Percentiles rank a stretch among this genome's conserved stretches.
phyloP scores from a whole-genome alignment of 1,140 invertebrate species.

The Myzus persicae region DNA sequence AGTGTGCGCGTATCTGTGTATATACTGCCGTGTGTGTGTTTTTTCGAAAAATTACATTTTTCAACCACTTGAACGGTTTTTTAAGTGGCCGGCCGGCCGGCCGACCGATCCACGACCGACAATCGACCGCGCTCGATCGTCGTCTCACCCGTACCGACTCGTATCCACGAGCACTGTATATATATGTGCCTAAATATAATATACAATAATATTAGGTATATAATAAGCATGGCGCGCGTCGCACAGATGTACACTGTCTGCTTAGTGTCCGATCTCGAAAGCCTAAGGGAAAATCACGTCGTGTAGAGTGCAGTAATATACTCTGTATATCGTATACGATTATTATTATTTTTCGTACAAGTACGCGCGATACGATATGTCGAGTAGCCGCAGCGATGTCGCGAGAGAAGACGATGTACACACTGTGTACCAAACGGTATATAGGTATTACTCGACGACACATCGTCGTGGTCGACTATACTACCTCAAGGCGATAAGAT shows the following conservation, averaged over 20 bases:
- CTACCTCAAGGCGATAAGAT: background rate
- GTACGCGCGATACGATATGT: background rate
- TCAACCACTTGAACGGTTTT: slow-evolving; percentile 40
- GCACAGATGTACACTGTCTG: background rate
- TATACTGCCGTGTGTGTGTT: background rate
- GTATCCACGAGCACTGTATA: background rate
- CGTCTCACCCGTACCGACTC: background rate
- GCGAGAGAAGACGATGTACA: background rate
- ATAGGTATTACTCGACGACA: no score
- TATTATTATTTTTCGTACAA: background rate
- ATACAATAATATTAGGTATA: no score
- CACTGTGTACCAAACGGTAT: no score
- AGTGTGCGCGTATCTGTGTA: background rate
- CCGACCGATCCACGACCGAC: no score
- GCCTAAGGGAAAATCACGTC: background rate
- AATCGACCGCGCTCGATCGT: background rate
- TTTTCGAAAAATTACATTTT: slow-evolving; percentile 40
- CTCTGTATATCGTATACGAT: background rate
- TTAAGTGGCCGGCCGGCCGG: background rate
- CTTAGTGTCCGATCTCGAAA: background rate
- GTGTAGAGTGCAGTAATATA: background rate
- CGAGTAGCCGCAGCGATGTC: background rate
- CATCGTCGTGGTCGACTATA: background rate
- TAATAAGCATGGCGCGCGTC: background rate
- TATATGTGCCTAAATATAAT: no score